Percentiles rank a stretch among this genome's conserved stretches.
These are phyloP conservation scores for Aquatica leii DNA, from an alignment of 2,888 invertebrate species.

Conservation along the genomic window DNA sequence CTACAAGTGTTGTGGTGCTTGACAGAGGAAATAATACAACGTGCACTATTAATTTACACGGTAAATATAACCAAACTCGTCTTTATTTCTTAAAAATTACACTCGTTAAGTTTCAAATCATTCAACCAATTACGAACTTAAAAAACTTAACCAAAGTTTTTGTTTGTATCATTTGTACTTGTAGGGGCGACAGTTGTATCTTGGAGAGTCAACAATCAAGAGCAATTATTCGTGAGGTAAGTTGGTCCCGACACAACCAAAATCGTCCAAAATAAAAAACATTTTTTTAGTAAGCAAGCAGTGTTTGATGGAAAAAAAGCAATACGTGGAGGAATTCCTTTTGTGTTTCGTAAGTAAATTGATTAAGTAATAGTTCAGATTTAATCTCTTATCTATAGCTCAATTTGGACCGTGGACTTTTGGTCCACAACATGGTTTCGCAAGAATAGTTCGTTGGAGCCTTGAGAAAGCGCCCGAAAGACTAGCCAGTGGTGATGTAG, in stretches of 20 bases:
- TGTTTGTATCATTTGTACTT: slow-evolving; percentile 43
- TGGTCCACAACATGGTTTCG: slow-evolving; percentile 97
- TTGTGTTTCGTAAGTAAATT: slow-evolving; percentile 92
- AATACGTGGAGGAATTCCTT: slow-evolving; percentile 95
- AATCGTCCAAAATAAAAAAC: not conserved
- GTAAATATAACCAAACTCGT: slow-evolving; percentile 66
- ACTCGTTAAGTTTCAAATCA: not conserved
- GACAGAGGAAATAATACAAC: slow-evolving; percentile 97
- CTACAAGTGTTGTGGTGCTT: slow-evolving; percentile 93
- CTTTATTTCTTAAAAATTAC: not conserved
- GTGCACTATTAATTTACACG: slow-evolving; percentile 95
- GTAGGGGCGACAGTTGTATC: slow-evolving; percentile 95
- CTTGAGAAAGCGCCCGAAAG: slow-evolving; percentile 89
- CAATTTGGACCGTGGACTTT: slow-evolving; percentile 95
- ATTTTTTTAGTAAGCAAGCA: slow-evolving; percentile 84
- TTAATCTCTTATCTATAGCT: slow-evolving; percentile 66
- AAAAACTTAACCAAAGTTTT: slow-evolving; percentile 46
- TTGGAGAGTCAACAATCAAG: slow-evolving; percentile 96
- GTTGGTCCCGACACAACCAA: not conserved
- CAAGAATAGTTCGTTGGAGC: slow-evolving; percentile 90
- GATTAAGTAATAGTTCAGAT: not conserved
- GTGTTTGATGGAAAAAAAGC: slow-evolving; percentile 96
- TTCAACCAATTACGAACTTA: not conserved
- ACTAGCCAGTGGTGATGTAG: slow-evolving; percentile 89
- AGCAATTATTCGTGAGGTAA: slow-evolving; percentile 95